Evolutionary conservation across 2,888 invertebrate species (phyloP).

Genomic region (Epirrita christyi): DNA sequence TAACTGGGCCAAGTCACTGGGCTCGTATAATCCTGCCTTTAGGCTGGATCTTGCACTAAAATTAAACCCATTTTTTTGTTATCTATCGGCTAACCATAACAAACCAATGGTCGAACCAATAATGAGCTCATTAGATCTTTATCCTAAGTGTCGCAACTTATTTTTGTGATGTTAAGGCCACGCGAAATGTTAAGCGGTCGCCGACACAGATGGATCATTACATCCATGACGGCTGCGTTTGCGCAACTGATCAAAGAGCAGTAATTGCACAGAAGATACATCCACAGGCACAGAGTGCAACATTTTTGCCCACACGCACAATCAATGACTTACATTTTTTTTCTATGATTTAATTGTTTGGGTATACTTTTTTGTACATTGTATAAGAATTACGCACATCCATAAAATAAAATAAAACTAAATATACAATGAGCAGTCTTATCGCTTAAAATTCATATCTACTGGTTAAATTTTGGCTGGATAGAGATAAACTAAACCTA

Average conservation of each 20-base stretch:
- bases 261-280: slow-evolving; percentile 22
- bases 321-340: background rate
- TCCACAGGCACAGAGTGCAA: no score
- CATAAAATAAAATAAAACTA: no score
- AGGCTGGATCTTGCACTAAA: no score
- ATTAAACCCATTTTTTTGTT: background rate
- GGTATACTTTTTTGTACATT: background rate
- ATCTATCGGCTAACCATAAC: background rate
- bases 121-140: slow-evolving; percentile 51
- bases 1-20: no score
- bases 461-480: no score
- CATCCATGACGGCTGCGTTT: slow-evolving; percentile 47
- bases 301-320: background rate
- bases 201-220: slow-evolving; percentile 63
- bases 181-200: slow-evolving; percentile 77
- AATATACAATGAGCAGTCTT: no score
- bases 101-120: slow-evolving; percentile 30
- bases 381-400: no score
- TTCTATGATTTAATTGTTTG: background rate
- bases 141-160: slow-evolving; percentile 58
- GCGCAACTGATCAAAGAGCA: slow-evolving; percentile 50
- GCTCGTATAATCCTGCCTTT: no score
- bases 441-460: no score
- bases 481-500: no score
- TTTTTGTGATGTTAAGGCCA: slow-evolving; percentile 63